Conservation (phyloP, 2,888 invertebrate species). For the Eretmocerus hayati region DNA sequence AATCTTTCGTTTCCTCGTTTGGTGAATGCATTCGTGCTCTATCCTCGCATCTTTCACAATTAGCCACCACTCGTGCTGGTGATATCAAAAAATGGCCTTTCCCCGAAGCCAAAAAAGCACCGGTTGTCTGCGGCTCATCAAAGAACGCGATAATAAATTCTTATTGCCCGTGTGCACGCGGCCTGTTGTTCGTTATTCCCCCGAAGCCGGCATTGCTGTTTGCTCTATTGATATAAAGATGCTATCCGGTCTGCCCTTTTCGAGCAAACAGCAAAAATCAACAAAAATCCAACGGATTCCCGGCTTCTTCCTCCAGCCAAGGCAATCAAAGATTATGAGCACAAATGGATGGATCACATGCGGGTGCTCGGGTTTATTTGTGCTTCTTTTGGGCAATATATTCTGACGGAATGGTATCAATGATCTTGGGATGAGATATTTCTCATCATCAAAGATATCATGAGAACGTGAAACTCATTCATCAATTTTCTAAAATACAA, state of each 20-base stretch:
- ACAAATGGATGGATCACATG: too few relatives aligned
- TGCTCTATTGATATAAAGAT: slow-evolving; percentile 9
- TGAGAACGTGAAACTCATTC: too few relatives aligned
- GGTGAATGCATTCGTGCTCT: too few relatives aligned
- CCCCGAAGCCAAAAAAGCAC: slow-evolving; percentile 11
- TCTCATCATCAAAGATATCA: too few relatives aligned
- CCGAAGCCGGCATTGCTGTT: slow-evolving; percentile 7
- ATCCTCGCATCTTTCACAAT: background rate
- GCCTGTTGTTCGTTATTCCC: slow-evolving; percentile 9
- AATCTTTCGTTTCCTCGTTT: too few relatives aligned
- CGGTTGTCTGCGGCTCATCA: slow-evolving; percentile 35
- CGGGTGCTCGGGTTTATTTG: too few relatives aligned
- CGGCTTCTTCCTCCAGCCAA: background rate
- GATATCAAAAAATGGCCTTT: slow-evolving; percentile 2
- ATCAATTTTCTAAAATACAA: too few relatives aligned
- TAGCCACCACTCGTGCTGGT: background rate
- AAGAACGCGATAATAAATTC: slow-evolving; percentile 42
- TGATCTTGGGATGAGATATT: too few relatives aligned
- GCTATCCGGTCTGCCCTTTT: background rate
- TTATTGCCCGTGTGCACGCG: slow-evolving; percentile 33
- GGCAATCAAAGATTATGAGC: background rate
- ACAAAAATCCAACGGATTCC: slow-evolving; percentile 1
- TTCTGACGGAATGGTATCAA: too few relatives aligned
- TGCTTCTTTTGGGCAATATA: too few relatives aligned
- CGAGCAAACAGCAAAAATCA: slow-evolving; percentile 11